phyloP scores from a whole-genome alignment of 2,113 vertebrate genomes.

The Oostethus manadensis region DNA sequence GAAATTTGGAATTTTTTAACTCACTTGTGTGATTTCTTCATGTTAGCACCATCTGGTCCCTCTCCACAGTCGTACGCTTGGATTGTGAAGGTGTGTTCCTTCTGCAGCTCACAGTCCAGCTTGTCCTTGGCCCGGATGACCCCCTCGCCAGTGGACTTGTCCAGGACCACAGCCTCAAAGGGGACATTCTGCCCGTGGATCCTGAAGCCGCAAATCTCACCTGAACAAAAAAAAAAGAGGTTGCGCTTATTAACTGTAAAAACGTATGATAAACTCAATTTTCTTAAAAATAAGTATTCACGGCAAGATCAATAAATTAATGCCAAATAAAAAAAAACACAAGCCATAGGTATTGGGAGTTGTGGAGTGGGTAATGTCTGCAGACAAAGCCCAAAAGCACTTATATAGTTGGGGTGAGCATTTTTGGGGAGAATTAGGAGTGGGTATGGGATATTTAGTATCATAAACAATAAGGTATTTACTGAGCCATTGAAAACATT shows the following conservation, averaged over 20 bases:
- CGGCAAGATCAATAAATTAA: conserved; percentile 50
- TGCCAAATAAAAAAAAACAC: conserved; percentile 63
- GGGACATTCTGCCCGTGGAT: conserved; percentile 94
- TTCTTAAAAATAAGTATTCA: conserved; percentile 18
- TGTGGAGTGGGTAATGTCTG: conserved; percentile 76
- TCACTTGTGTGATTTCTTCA: conserved; percentile 98
- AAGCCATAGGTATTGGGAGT: conserved; percentile 80
- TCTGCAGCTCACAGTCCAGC: conserved; percentile 95
- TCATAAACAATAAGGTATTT: conserved; percentile 77
- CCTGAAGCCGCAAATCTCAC: conserved; percentile 98
- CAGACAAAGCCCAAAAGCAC: conserved; percentile 82
- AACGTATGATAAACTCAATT: not conserved
- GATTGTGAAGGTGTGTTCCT: conserved; percentile 93
- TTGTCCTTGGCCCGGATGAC: conserved; percentile 88
- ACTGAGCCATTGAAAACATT: conserved; percentile 90
- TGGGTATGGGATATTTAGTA: conserved; percentile 75
- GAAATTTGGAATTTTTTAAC: conserved; percentile 33
- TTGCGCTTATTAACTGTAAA: conserved; percentile 29
- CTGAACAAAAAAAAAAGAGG: conserved; percentile 63
- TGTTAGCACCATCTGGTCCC: conserved; percentile 82
- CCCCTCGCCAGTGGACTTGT: conserved; percentile 94
- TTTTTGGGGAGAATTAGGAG: conserved; percentile 51
- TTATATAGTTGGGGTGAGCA: conserved; percentile 78
- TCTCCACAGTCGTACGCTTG: conserved; percentile 97
- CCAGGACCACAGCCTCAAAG: conserved; percentile 95